phyloP scores from a whole-genome alignment of 64 coral and sea anemone genomes.

The Montipora cactus region DNA sequence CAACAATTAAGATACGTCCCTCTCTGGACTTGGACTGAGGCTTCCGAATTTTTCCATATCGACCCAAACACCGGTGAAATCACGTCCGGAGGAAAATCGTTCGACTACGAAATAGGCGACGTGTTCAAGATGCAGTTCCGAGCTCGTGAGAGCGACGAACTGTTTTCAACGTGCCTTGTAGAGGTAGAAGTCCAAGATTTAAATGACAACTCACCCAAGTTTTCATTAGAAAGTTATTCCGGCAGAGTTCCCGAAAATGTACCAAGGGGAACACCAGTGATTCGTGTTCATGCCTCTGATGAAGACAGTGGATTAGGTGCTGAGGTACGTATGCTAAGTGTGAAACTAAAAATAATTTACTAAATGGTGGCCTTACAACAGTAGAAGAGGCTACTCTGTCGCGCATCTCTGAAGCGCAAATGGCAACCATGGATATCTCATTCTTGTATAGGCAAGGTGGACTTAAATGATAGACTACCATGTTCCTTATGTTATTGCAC shows the following conservation, averaged over 20 bases:
- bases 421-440: no score
- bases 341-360: not conserved
- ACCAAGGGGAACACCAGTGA: conserved; percentile 26
- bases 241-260: conserved; percentile 70
- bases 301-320: conserved; percentile 28
- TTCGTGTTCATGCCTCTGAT: conserved; percentile 63
- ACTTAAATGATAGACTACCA: no score
- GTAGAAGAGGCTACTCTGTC: no score
- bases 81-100: conserved; percentile 29
- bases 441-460: no score
- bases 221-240: conserved; percentile 51
- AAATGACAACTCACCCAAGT: conserved; percentile 77
- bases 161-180: conserved; percentile 68
- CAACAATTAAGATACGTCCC: not conserved
- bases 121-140: conserved; percentile 64
- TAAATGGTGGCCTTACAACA: not conserved
- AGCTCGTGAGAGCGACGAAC: conserved; percentile 35
- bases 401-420: no score
- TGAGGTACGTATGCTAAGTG: not conserved
- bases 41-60: conserved; percentile 18
- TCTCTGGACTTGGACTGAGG: not conserved
- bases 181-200: conserved; percentile 68
- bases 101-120: conserved; percentile 65
- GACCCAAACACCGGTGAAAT: conserved; percentile 39
- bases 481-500: no score